Evolutionary conservation across 2,888 invertebrate species (phyloP).

Genomic region (Charanyca ferruginea): DNA sequence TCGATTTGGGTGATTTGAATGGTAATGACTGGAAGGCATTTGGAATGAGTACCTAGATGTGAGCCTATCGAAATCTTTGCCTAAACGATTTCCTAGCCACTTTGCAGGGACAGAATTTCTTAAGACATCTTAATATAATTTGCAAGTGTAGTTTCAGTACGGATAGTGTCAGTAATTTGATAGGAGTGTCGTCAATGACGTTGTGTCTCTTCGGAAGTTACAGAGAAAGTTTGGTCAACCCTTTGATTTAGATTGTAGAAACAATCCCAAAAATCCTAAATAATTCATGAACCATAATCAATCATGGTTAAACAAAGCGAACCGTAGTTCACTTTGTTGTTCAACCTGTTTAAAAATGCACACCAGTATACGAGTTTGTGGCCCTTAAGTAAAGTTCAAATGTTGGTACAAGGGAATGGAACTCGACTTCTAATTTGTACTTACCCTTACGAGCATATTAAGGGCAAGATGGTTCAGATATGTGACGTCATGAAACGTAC

Average conservation of each 20-base stretch:
- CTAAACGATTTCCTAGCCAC: constrained; percentile 1
- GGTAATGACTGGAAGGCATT: constrained; percentile 42
- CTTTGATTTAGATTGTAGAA: constrained; percentile 30
- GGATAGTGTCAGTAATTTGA: background rate
- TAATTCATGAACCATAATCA: constrained; percentile 48
- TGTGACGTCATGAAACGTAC: constrained; percentile 73
- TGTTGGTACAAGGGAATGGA: constrained; percentile 81
- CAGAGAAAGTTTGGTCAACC: constrained; percentile 17
- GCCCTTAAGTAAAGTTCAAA: constrained; percentile 78
- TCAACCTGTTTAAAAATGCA: constrained; percentile 59
- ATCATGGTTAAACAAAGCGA: constrained; percentile 47
- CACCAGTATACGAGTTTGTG: constrained; percentile 59
- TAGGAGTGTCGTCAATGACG: background rate
- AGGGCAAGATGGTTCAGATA: constrained; percentile 68
- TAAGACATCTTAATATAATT: background rate
- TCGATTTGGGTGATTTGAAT: constrained; percentile 59
- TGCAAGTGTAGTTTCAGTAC: background rate
- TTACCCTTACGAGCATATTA: constrained; percentile 77
- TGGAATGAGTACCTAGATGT: constrained; percentile 28
- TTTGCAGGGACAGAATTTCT: constrained; percentile 12
- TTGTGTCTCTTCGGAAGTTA: background rate
- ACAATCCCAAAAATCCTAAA: constrained; percentile 33
- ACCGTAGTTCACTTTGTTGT: constrained; percentile 47
- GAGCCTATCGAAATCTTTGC: constrained; percentile 3
- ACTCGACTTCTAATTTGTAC: constrained; percentile 83